Evolutionary conservation across 2,888 invertebrate genomes (phyloP).

Genomic region (Xanthia icteritia): DNA sequence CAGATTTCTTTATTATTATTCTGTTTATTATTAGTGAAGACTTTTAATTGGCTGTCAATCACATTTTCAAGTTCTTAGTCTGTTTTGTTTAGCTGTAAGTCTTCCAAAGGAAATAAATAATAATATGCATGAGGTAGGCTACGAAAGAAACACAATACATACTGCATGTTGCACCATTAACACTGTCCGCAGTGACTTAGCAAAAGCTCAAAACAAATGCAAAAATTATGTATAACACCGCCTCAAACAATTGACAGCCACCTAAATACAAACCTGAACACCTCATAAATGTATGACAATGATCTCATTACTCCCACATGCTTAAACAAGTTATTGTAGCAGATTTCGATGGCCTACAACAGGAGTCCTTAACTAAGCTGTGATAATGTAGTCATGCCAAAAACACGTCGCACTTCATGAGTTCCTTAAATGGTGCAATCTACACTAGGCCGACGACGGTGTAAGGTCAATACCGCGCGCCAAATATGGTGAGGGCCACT

Average conservation of each 20-base stretch:
- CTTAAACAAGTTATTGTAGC: slow-evolving; percentile 59
- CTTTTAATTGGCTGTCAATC: too few species aligned
- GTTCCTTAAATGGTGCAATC: slow-evolving; percentile 63
- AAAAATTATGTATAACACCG: slow-evolving; percentile 9
- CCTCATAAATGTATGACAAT: slow-evolving; percentile 65
- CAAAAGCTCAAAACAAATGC: slow-evolving; percentile 23
- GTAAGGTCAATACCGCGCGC: slow-evolving; percentile 66
- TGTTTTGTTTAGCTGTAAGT: too few species aligned
- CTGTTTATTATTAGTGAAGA: too few species aligned
- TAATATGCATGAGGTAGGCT: too few species aligned
- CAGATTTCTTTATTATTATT: too few species aligned
- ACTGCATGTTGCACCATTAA: not conserved
- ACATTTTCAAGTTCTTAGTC: too few species aligned
- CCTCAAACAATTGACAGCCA: slow-evolving; percentile 55
- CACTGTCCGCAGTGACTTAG: not conserved
- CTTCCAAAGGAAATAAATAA: too few species aligned
- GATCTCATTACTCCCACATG: slow-evolving; percentile 80
- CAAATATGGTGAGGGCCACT: slow-evolving; percentile 62
- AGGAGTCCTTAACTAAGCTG: slow-evolving; percentile 51
- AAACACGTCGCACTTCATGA: slow-evolving; percentile 54
- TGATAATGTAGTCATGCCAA: slow-evolving; percentile 61
- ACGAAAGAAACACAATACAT: not conserved
- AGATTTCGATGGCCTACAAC: slow-evolving; percentile 61
- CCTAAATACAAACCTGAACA: slow-evolving; percentile 44
- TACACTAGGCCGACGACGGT: slow-evolving; percentile 59